Conservation (phyloP, 2,113 vertebrate genomes). For the Oryzias javanicus region DNA sequence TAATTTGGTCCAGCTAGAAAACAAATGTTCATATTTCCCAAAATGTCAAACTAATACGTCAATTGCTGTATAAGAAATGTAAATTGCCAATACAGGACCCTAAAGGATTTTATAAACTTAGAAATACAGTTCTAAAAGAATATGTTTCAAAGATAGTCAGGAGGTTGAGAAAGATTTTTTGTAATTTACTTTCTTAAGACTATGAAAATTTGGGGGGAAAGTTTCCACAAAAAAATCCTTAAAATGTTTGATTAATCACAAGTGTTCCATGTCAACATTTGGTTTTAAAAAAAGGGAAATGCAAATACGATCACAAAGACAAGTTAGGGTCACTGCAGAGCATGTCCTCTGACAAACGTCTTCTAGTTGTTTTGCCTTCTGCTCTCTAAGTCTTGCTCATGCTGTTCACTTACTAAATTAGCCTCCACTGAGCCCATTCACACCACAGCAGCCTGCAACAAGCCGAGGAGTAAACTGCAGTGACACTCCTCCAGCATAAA, state of each 20-base stretch:
- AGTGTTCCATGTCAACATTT: conserved; percentile 19
- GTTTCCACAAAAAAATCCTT: too few species aligned
- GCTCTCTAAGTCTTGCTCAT: conserved; percentile 27
- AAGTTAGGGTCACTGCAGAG: conserved; percentile 30
- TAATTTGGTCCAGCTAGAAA: background rate
- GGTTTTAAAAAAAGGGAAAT: conserved; percentile 21
- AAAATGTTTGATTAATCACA: too few species aligned
- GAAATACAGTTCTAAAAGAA: background rate
- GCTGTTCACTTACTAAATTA: conserved; percentile 56
- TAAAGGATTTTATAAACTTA: background rate
- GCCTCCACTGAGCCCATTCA: conserved; percentile 37
- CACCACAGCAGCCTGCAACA: conserved; percentile 43
- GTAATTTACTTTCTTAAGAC: too few species aligned
- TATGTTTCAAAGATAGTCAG: background rate
- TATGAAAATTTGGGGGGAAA: too few species aligned
- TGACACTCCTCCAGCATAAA: conserved; percentile 36
- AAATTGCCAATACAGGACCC: background rate
- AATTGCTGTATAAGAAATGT: background rate
- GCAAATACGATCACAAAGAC: conserved; percentile 33
- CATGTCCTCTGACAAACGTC: conserved; percentile 26
- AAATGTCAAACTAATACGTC: conserved; percentile 18
- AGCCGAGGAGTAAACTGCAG: conserved; percentile 31
- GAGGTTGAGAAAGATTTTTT: background rate
- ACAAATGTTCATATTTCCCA: conserved; percentile 4
- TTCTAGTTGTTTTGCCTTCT: conserved; percentile 39